Base-by-base conservation (phyloP, 2,888 invertebrate species). In the Entomobrya proxima region DNA sequence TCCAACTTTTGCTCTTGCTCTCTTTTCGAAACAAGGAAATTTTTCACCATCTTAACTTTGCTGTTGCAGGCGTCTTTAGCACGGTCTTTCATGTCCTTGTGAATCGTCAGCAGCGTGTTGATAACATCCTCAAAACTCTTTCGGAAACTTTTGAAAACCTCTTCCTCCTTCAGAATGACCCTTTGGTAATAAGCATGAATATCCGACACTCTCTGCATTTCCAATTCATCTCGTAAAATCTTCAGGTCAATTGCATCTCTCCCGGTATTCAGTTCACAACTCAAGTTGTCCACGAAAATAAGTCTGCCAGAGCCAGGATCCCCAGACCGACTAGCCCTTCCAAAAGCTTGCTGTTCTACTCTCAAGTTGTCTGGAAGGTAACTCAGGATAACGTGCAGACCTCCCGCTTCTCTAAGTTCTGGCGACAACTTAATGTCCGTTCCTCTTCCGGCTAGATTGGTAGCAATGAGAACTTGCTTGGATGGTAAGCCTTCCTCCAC, bases 381-480 rank as follows among this genome's bases (percentile, higher is more conserved):
- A 0, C 92, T 90, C 9, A 92, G 84, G 79, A 91, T 91, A 6
- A 92, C 92, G 85, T 92, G 92, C 4, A 92, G 87, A 5, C 92
- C 92, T 15, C 91, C 92, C 4, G 85, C 86, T 37, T 69, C 58
- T n/a, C 78, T 64, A 1, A 92, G 72, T 5, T 86, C 83, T n/a
- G n/a, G n/a, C 3, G 89, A 85, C 1, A 91, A 83, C 84, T 91
- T 91, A 5, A 92, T 91, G 83, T 92, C 92, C 1, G 92, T 92
- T 9, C 92, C 92, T 27, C 92, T 87, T 15, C 92, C 92, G n/a
- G 92, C 92, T 2, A 92, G 80, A 82, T 92, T 92, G 5, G 92
- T 92, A 9, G 92, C 89, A n/a, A 92, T 90, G 5, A 92, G 11
- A 50, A 13, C 84, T 6, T 91, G 76, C 75, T 35, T 64, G 84